Evolutionary conservation across 2,888 invertebrate species (phyloP).

Genomic region (Xylota sylvarum): DNA sequence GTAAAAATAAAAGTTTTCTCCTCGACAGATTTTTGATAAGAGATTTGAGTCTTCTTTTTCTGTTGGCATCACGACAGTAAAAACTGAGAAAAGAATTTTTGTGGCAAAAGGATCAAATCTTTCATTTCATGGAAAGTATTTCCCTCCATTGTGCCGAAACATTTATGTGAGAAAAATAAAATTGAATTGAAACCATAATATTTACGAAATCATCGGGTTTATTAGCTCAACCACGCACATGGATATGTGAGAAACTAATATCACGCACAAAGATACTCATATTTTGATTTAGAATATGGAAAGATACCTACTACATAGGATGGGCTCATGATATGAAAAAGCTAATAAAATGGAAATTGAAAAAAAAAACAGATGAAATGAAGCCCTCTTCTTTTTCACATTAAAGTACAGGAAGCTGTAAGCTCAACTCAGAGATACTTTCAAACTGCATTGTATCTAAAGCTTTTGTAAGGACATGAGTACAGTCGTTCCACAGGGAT

Average conservation of each 20-base stretch:
- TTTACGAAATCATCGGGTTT: conserved; percentile 2
- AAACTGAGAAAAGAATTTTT: too few relatives aligned
- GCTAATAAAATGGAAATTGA: background rate
- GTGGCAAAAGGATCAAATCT: background rate
- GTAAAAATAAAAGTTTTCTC: background rate
- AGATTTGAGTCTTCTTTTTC: background rate
- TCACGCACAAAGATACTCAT: background rate
- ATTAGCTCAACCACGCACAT: background rate
- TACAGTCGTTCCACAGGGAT: too few relatives aligned
- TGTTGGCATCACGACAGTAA: too few relatives aligned
- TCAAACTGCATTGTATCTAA: too few relatives aligned
- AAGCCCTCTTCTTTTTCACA: too few relatives aligned
- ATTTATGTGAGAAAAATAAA: conserved; percentile 8
- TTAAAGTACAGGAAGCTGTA: too few relatives aligned
- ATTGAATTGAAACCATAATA: conserved; percentile 18
- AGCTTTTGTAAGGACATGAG: too few relatives aligned
- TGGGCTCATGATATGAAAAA: background rate
- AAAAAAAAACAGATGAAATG: background rate
- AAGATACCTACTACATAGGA: background rate
- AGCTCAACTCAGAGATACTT: too few relatives aligned
- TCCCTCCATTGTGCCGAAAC: background rate
- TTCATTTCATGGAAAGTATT: background rate
- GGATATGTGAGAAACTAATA: background rate
- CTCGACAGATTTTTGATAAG: background rate
- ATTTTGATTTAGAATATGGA: background rate